phyloP scores from a whole-genome alignment of 1,140 invertebrate genomes.

The Vanessa atalanta region DNA sequence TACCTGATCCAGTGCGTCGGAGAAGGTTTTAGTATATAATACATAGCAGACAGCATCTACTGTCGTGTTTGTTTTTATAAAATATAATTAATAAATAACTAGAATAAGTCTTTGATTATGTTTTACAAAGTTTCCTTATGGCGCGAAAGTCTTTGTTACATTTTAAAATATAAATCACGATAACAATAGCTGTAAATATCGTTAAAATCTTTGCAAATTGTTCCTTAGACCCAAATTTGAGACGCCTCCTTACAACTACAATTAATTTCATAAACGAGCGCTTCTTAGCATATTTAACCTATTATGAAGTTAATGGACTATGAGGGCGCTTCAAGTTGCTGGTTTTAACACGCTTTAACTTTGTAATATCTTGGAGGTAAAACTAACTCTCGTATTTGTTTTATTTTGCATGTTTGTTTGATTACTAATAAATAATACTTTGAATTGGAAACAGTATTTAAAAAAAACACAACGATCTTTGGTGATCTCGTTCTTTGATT shows the following conservation, averaged over 20 bases:
- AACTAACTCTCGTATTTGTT: slow-evolving; percentile 15
- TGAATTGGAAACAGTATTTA: neutral
- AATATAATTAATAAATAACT: too few relatives aligned
- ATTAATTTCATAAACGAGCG: slow-evolving; percentile 35
- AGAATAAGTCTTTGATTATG: too few relatives aligned
- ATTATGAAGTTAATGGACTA: slow-evolving; percentile 68
- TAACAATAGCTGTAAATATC: neutral
- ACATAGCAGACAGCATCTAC: too few relatives aligned
- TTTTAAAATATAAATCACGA: slow-evolving; percentile 3
- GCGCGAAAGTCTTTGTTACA: too few relatives aligned
- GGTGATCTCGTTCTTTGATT: too few relatives aligned
- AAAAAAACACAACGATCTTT: neutral
- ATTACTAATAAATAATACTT: neutral
- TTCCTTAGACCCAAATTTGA: slow-evolving; percentile 5
- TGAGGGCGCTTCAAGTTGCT: slow-evolving; percentile 47
- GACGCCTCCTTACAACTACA: slow-evolving; percentile 11
- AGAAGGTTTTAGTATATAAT: too few relatives aligned
- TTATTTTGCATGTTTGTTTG: neutral
- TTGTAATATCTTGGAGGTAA: slow-evolving; percentile 55
- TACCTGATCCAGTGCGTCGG: too few relatives aligned
- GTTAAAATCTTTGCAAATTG: neutral
- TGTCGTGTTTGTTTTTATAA: too few relatives aligned
- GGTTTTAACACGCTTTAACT: slow-evolving; percentile 49
- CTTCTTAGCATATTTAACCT: slow-evolving; percentile 68
- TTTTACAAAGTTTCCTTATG: too few relatives aligned